phyloP scores from a whole-genome alignment of 2,113 vertebrate species.

The Phyllopteryx taeniolatus region DNA sequence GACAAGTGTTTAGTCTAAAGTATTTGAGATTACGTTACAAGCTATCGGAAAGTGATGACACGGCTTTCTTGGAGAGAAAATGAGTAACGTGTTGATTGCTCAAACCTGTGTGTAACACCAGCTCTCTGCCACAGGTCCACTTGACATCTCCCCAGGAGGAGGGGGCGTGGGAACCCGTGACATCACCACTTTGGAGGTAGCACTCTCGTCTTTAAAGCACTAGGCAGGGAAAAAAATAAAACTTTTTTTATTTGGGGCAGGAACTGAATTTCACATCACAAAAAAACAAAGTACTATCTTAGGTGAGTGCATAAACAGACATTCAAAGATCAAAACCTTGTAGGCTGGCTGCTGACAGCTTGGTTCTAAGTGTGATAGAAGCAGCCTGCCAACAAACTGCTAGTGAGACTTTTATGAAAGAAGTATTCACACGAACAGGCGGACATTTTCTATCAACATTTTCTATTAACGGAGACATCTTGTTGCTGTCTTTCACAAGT shows the following conservation, averaged over 20 bases:
- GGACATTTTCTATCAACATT: too few species aligned
- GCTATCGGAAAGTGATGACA: not conserved
- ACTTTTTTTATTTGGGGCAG: not conserved
- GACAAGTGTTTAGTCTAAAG: not conserved
- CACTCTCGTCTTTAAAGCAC: slow-evolving; percentile 60
- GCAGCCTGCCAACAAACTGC: too few species aligned
- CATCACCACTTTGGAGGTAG: slow-evolving; percentile 79
- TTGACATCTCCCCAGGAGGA: slow-evolving; percentile 92
- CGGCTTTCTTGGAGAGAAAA: not conserved
- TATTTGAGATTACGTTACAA: not conserved
- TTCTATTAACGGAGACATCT: too few species aligned
- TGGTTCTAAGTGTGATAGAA: too few species aligned
- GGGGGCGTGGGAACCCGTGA: slow-evolving; percentile 90
- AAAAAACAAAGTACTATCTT: not conserved
- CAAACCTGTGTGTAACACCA: slow-evolving; percentile 99
- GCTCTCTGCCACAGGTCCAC: slow-evolving; percentile 96
- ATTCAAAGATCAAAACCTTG: not conserved
- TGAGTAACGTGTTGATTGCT: not conserved
- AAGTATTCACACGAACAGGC: too few species aligned
- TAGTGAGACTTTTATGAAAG: too few species aligned
- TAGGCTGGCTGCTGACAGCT: too few species aligned
- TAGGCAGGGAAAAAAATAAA: slow-evolving; percentile 12
- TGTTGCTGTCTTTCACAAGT: too few species aligned
- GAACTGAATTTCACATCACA: not conserved
- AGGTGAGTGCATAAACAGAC: not conserved